Conservation (phyloP, 2,113 vertebrate genomes). For the Hydrochoerus hydrochaeris region DNA sequence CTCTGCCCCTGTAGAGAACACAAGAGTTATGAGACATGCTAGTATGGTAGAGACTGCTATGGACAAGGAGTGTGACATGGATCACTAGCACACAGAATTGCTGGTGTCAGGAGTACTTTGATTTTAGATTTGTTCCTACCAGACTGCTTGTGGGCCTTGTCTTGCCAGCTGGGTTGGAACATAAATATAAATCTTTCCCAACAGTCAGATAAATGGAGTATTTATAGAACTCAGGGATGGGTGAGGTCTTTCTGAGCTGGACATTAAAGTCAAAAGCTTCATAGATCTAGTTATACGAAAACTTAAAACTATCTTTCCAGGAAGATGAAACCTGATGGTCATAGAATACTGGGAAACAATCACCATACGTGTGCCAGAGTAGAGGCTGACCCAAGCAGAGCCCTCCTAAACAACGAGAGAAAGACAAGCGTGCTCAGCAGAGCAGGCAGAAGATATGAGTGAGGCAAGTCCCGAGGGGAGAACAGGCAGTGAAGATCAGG, state of each 20-base stretch:
- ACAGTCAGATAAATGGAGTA: neutral
- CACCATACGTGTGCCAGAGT: neutral
- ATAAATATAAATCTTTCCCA: neutral
- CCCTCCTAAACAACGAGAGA: neutral
- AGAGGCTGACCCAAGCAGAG: neutral
- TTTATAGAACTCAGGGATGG: neutral
- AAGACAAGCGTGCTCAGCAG: neutral
- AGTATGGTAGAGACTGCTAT: accelerated
- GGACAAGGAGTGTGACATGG: no score
- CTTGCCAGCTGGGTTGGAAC: no score
- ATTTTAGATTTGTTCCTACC: neutral
- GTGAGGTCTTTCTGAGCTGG: neutral
- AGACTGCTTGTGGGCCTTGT: neutral
- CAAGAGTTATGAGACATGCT: neutral
- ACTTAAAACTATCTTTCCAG: neutral
- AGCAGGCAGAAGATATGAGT: neutral
- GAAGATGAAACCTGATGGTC: neutral
- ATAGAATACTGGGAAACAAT: neutral
- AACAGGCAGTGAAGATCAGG: neutral
- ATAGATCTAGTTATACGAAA: neutral
- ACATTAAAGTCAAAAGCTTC: neutral
- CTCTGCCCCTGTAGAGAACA: accelerated
- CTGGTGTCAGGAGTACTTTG: neutral
- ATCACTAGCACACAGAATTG: neutral
- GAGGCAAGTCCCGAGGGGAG: accelerated